Percentiles rank a stretch among this genome's conserved stretches.
Conservation (phyloP, 2,113 vertebrate genomes). For the Conger conger region DNA sequence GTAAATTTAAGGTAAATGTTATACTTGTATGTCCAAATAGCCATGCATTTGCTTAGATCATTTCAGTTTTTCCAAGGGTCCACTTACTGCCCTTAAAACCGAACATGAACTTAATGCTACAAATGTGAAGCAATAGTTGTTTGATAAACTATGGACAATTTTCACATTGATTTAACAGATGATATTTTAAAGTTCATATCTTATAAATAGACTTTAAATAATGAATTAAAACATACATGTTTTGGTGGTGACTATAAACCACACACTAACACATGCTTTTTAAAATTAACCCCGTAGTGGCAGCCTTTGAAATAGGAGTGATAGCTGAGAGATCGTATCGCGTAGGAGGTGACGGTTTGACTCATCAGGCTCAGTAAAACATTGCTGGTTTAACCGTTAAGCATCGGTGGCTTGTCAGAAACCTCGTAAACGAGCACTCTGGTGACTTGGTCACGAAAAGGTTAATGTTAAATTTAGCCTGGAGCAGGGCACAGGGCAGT, state of each 20-base stretch:
- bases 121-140: no score
- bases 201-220: neutral
- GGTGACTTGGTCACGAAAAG: neutral
- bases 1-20: neutral
- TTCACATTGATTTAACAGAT: no score
- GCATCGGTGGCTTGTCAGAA: conserved; percentile 12
- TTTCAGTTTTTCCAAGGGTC: neutral
- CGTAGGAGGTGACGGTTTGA: conserved; percentile 60
- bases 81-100: neutral
- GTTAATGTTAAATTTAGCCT: conserved; percentile 23
- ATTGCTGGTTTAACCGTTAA: conserved; percentile 27
- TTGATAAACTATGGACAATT: no score
- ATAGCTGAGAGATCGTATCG: conserved; percentile 58
- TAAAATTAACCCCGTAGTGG: conserved; percentile 24
- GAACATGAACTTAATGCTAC: neutral
- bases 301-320: conserved; percentile 54
- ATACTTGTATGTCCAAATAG: neutral
- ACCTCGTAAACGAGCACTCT: conserved; percentile 11
- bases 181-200: no score
- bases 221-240: neutral
- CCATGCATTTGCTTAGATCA: neutral
- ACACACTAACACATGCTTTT: neutral
- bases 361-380: conserved; percentile 46
- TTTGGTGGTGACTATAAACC: neutral
- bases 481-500: neutral